Evolutionary conservation across 2,113 vertebrate species (phyloP), one percentile per base, ranked within the genome.

Genomic region (Malaclemys terrapin): DNA sequence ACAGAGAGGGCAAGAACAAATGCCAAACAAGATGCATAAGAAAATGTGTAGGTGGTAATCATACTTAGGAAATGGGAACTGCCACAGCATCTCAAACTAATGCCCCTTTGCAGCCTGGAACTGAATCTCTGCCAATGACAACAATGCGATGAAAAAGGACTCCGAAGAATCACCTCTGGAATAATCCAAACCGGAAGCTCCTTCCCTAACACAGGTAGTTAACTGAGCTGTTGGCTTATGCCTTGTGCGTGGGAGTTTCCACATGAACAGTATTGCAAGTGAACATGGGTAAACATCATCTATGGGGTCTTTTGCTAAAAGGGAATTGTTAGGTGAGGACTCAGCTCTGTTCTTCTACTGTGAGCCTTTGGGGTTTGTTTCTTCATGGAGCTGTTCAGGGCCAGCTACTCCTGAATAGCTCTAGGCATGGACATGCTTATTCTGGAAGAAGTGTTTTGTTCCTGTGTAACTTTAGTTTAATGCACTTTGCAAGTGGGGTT

Each of bases 61-160:
- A 29, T 31, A 20, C 1, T 6, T 31, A 29, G 52, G 69, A 10
- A 91, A 0, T 35, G 8, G 42, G 76, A 52, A 49, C 4, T 6
- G 1, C 88, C 42, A 16, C 47, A 82, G 82, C n/a, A 91, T 59
- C 89, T 91, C 89, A 52, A 56, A 5, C 54, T 80, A 86, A 42
- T 88, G 35, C 31, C 45, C 25, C 27, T 79, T 0, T 82, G 62
- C 7, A 65, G 90, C 69, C 0, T 0, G 79, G 56, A n/a, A 42
- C 38, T 88, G 79, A 84, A 89, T 10, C 84, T 91, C 42, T 87
- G 87, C 79, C 94, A 95, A 45, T 0, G 54, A 54, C 42, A 81
- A 59, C 82, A 57, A 57, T 57, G 56, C 9, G 72, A 24, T 27
- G 87, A 84, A 52, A 82, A 93, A 90, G 90, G 54, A 69, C 45